Evolutionary conservation across 2,888 invertebrate species (phyloP), one percentile per base, ranked within the genome.

Genomic region (Rotaria magnacalcarata): DNA sequence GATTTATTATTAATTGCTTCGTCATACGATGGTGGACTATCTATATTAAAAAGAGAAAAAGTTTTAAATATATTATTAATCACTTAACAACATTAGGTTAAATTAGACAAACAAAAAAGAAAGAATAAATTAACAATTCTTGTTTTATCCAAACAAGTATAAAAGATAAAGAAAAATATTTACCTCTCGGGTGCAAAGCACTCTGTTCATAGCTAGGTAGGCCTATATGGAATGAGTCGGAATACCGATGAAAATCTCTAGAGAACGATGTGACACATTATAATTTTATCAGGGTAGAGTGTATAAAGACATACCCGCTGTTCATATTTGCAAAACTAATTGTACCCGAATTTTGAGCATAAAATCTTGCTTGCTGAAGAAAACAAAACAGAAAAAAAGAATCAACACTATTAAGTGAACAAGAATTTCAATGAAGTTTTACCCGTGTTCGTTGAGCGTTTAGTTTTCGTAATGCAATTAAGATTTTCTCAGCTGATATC

Each of bases 131-230:
- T 34, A 34, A 34, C 34, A 34, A 34, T 34, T 34, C 34, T 34
- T 34, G 34, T 34, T 34, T 2, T 34, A 34, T 34, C 34, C 34
- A 34, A 34, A 34, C 34, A 34, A 34, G 34, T 34, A 34, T 34
- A 34, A 34, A 34, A 34, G 34, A 34, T 34, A 34, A 16, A 43
- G 11, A 43, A 0, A 47, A 43, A 43, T 75, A n/a, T 80, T 47
- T 80, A 80, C 80, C 80, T 47, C 19, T 19, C 4, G 21, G 10
- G 47, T 24, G 80, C 14, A 47, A 24, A 47, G 47, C 19, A 80
- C 80, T 80, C n/a, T 80, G 80, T 47, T 80, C 80, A n/a, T 80
- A 80, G n/a, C 47, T 80, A 2, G 80, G 80, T 24, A 80, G 34
- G 19, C 34, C 10, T 6, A 19, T 34, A 41, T 41, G 67, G 11